Evolutionary conservation across 2,113 vertebrate species (phyloP), one percentile per base, ranked within the genome.

Genomic region (Pterocles orientalis): DNA sequence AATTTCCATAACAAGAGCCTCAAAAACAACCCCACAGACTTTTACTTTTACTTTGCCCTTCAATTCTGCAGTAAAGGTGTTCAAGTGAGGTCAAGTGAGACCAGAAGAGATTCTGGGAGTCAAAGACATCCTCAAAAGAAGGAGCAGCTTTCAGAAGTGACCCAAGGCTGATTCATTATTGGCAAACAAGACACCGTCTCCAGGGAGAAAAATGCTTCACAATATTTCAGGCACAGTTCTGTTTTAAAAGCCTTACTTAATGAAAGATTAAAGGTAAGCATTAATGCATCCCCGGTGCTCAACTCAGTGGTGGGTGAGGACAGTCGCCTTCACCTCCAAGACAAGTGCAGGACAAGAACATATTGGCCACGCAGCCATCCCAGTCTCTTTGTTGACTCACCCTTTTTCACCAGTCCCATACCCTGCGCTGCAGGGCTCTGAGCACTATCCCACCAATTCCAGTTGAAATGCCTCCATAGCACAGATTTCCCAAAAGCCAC

Each of bases 321-420:
- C 36, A 58, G 28, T 13, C 15, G 2, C 69, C 62, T 79, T 71
- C 72, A 83, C 28, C 36, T 82, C 60, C 54, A 39, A 51, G 39
- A 83, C 18, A 33, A 69, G 34, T 6, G 6, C 18, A 50, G 50
- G 54, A 65, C 45, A 77, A 61, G 18, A 71, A 60, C 1, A 12
- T 10, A 57, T 18, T 6, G 5, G 34, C 36, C 62, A 17, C 0
- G 0, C 28, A 56, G 33, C 50, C n/a, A 80, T 13, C 31, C 14
- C 0, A 0, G 24, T 39, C 41, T 57, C 31, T 43, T 79, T 56
- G 85, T 50, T 43, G 4, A 33, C 2, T 0, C 18, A 56, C 34
- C 5, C 18, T 39, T 6, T 48, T 51, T 53, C 62, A 77, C 29
- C 45, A 61, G 45, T 34, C 47, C 45, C 20, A 8, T 19, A 28